A percentile compares a stretch with the other conserved stretches of the same genome.
Evolutionary conservation across 2,888 invertebrate species (phyloP).

Genomic region (Machimus atricapillus): DNA sequence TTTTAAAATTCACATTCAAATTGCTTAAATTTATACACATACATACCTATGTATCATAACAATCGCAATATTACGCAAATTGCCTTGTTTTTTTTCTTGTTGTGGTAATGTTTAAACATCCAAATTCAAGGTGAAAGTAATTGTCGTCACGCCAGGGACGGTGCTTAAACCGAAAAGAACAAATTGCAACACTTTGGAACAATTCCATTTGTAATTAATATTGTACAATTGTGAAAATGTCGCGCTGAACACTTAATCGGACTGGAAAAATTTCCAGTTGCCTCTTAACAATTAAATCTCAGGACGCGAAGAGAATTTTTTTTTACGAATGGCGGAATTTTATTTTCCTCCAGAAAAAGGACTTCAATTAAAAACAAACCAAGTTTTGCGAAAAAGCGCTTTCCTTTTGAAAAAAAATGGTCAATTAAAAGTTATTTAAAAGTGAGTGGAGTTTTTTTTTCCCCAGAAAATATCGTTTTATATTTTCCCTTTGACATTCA

Average conservation of each 20-base stretch:
- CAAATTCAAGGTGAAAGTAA: neutral
- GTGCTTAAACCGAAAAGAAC: neutral
- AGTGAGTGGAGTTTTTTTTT: neutral
- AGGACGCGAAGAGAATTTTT: neutral
- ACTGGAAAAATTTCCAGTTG: neutral
- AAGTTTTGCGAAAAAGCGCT: neutral
- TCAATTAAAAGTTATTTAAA: constrained; percentile 41
- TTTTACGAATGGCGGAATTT: constrained; percentile 1
- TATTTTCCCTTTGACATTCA: neutral
- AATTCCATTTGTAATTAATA: neutral
- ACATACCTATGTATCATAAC: too few relatives aligned
- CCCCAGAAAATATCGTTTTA: neutral
- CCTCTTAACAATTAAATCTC: neutral
- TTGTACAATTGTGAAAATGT: neutral
- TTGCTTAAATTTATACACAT: too few relatives aligned
- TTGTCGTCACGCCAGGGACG: neutral
- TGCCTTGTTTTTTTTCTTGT: too few relatives aligned
- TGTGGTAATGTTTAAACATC: neutral
- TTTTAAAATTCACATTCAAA: too few relatives aligned
- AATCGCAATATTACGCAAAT: too few relatives aligned
- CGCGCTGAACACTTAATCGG: neutral
- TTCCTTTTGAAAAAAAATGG: constrained; percentile 29
- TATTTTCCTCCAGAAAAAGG: neutral
- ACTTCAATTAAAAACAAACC: constrained; percentile 6
- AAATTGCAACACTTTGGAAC: neutral